Conservation (phyloP, 2,113 vertebrate genomes). For the Syngnathus floridae region DNA sequence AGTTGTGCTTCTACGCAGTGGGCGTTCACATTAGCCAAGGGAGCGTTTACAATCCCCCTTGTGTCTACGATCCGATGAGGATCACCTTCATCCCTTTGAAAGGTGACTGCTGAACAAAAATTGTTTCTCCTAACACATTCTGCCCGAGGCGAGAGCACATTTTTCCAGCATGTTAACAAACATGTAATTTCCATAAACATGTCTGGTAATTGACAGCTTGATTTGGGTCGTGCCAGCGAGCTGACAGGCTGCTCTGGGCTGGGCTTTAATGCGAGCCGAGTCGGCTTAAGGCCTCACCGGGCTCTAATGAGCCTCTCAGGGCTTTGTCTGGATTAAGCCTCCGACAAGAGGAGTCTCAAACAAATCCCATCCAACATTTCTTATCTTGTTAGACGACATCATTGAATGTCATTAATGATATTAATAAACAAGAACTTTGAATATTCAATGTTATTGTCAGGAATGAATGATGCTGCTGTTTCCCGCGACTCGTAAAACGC, state of each 20-base stretch:
- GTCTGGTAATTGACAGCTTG: conserved; percentile 75
- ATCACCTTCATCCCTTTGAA: conserved; percentile 68
- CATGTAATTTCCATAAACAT: conserved; percentile 79
- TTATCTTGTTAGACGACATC: conserved; percentile 54
- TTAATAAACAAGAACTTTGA: not conserved
- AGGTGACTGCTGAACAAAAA: conserved; percentile 72
- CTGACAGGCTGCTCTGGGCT: conserved; percentile 67
- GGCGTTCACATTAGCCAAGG: conserved; percentile 70
- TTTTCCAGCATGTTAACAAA: conserved; percentile 78
- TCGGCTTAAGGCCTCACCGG: conserved; percentile 63
- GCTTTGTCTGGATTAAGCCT: conserved; percentile 67
- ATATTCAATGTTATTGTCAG: no score
- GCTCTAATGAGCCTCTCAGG: conserved; percentile 66
- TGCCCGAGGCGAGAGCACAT: conserved; percentile 75
- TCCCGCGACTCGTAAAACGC: not conserved
- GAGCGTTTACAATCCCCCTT: conserved; percentile 60
- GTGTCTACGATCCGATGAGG: conserved; percentile 67
- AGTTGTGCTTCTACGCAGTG: conserved; percentile 31
- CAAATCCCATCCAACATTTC: conserved; percentile 45
- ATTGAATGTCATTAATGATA: conserved; percentile 20
- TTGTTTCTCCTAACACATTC: conserved; percentile 73
- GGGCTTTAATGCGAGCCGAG: conserved; percentile 59
- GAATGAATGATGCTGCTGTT: no score
- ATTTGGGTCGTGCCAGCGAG: conserved; percentile 69
- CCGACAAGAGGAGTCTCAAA: conserved; percentile 48